Base-by-base conservation (phyloP, 2,113 vertebrate genomes). In the Heterocephalus glaber region DNA sequence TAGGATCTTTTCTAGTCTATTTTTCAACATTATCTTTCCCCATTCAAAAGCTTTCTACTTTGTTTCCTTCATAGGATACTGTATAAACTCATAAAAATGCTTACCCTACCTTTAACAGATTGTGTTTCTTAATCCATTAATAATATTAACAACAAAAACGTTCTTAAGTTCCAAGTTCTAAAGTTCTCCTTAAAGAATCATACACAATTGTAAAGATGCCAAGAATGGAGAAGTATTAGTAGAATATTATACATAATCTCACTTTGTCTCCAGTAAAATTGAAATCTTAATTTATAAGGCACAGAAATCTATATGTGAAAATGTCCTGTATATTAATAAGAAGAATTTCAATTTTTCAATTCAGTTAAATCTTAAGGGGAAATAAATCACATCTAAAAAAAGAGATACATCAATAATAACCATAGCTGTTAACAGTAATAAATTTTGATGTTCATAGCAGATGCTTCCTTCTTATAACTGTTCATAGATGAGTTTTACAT, bases 181-280 rank as follows among this genome's bases (percentile, higher is more conserved):
- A 95, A 68, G 28, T 74, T 93, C 89, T 92, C 61, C 49, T 95
- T 82, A 26, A 61, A 92, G 93, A 93, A 56, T 65, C 38, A 74
- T 4, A 90, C 7, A 80, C 0, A 11, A 30, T 3, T 72, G 13
- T 65, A 87, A 94, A 95, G 35, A 90, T 52, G 1, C 76, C 44
- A 26, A 70, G 33, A 94, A 92, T 19, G 77, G 28, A 30, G 16
- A 93, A 89, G 28, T 2, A 47, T n/a, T 38, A 84, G 33, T 49
- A 94, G 60, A 90, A 89, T n/a, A 63, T 20, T 30, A 76, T 16
- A 28, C 24, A 74, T 0, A 61, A 77, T 91, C 49, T 95, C 89
- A 86, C 2, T 85, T 79, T 30, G 83, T 66, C 76, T 85, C 65
- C 47, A 88, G 74, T n/a, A 83, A 47, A 41, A 77, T 17, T 72